A percentile compares a stretch with the other conserved stretches of the same genome.
Evolutionary conservation across 1,140 invertebrate species (phyloP).

Genomic region (Choristoneura fumiferana): DNA sequence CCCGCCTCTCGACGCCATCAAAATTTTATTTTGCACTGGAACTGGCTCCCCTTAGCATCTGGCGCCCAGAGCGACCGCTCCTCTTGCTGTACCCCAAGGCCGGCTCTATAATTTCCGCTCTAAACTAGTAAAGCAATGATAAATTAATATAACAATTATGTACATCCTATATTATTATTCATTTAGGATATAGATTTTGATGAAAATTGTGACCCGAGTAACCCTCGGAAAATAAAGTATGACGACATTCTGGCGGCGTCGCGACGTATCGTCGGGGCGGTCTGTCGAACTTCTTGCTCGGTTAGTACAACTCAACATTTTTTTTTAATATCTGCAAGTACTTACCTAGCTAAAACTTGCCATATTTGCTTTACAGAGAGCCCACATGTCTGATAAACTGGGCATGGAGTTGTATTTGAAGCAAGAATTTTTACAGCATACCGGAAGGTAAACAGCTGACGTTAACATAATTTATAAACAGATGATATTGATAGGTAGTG

Average conservation of each 20-base stretch:
- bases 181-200: slow-evolving; percentile 53
- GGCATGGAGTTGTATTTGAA: slow-evolving; percentile 93
- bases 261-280: slow-evolving; percentile 41
- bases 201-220: slow-evolving; percentile 55
- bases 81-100: too few relatives aligned
- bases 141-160: too few relatives aligned
- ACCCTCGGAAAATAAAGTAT: slow-evolving; percentile 59
- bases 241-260: slow-evolving; percentile 59
- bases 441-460: slow-evolving; percentile 94
- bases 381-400: slow-evolving; percentile 84
- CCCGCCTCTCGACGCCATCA: too few relatives aligned
- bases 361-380: slow-evolving; percentile 36
- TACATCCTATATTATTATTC: too few relatives aligned
- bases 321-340: too few relatives aligned
- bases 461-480: slow-evolving; percentile 11
- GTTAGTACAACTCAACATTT: slow-evolving; percentile 29
- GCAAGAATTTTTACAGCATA: slow-evolving; percentile 93
- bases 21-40: too few relatives aligned
- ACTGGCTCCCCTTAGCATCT: too few relatives aligned
- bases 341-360: too few relatives aligned
- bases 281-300: slow-evolving; percentile 50
- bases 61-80: too few relatives aligned
- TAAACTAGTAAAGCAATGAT: too few relatives aligned
- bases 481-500: too few relatives aligned
- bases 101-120: too few relatives aligned